Conservation (phyloP, 2,113 vertebrate species). For the Prinia subflava region DNA sequence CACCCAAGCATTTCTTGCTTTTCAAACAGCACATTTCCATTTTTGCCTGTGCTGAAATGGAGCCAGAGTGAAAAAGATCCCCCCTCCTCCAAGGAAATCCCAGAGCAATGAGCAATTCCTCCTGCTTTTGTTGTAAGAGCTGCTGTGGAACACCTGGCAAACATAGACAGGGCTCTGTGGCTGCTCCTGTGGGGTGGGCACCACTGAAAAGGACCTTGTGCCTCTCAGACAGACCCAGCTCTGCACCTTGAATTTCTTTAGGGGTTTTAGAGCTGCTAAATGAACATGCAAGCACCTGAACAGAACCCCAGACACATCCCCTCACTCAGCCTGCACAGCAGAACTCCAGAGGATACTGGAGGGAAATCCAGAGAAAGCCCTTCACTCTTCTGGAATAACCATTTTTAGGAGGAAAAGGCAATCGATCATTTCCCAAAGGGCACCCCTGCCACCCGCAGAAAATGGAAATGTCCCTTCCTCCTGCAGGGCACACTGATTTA, state of each 20-base stretch:
- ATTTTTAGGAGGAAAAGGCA: not conserved
- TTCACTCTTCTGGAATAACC: not conserved
- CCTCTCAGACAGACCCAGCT: not conserved
- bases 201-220: accelerated
- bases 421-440: not conserved
- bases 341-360: not conserved
- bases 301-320: not conserved
- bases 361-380: not conserved
- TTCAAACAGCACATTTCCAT: not conserved
- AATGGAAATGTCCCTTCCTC: not conserved
- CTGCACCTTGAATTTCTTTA: accelerated
- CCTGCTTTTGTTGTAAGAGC: not conserved
- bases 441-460: not conserved
- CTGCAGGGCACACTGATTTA: not conserved
- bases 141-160: not conserved
- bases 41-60: not conserved
- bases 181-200: not conserved
- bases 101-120: not conserved
- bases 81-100: not conserved
- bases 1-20: not conserved
- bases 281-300: not conserved
- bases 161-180: accelerated
- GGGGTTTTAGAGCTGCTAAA: not conserved
- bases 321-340: not conserved
- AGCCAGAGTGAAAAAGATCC: not conserved